Evolutionary conservation across 2,888 invertebrate genomes (phyloP).

Genomic region (Elaeidobius kamerunicus): DNA sequence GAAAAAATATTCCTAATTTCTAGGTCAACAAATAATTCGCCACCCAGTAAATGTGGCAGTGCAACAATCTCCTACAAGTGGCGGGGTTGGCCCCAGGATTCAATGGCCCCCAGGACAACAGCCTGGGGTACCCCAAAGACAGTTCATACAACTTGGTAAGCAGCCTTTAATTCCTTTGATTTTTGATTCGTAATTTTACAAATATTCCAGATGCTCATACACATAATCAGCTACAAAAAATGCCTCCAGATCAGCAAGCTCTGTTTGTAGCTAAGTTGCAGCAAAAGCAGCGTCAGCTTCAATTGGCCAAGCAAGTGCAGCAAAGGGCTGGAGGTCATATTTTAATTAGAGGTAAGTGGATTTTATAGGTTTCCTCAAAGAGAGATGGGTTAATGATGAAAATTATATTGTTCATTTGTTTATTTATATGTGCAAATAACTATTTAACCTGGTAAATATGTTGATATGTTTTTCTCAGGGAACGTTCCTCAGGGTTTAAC

Average conservation of each 20-base stretch:
- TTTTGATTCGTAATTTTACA: neutral
- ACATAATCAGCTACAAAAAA: conserved; percentile 77
- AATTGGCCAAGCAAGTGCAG: conserved; percentile 55
- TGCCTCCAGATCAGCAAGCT: conserved; percentile 75
- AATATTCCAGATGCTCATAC: conserved; percentile 73
- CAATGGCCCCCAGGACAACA: conserved; percentile 44
- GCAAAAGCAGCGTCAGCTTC: conserved; percentile 59
- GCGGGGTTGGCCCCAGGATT: conserved; percentile 36
- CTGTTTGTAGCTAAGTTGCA: conserved; percentile 77
- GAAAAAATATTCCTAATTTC: neutral
- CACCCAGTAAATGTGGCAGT: conserved; percentile 55
- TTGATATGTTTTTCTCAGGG: conserved; percentile 38
- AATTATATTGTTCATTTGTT: too few species aligned
- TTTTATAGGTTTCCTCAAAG: too few species aligned
- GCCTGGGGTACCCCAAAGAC: conserved; percentile 53
- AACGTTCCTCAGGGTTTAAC: conserved; percentile 47
- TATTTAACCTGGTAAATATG: too few species aligned
- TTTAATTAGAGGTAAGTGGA: conserved; percentile 42
- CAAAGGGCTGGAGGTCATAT: conserved; percentile 52
- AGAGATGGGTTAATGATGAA: too few species aligned
- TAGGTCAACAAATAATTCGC: conserved; percentile 49
- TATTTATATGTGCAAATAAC: too few species aligned
- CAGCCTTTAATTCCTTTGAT: too few species aligned
- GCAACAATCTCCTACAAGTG: conserved; percentile 42
- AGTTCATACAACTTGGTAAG: conserved; percentile 65